These are phyloP conservation scores for Coturnix japonica DNA, from an alignment of 2,113 vertebrate species.

Conservation along the genomic window DNA sequence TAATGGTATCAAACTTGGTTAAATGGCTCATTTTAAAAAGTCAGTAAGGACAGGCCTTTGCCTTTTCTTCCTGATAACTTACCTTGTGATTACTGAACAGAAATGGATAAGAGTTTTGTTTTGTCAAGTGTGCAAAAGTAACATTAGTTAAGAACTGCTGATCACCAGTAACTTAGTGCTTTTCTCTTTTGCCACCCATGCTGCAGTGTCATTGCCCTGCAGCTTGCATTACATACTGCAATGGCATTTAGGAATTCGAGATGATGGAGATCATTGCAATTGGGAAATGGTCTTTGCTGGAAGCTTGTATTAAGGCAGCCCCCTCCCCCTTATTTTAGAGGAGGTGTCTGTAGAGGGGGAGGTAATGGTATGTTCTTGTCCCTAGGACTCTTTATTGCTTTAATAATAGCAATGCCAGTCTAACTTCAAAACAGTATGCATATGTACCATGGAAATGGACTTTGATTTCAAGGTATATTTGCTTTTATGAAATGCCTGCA, in stretches of 20 bases:
- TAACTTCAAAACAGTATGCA: not conserved
- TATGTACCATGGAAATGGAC: not conserved
- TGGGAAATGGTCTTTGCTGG: not conserved
- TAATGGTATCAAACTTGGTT: not conserved
- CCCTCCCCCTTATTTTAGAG: not conserved
- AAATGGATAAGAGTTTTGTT: not conserved
- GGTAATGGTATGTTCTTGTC: accelerated
- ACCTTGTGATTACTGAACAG: not conserved
- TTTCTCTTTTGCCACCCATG: not conserved
- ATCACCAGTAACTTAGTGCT: not conserved
- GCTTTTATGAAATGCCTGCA: not conserved
- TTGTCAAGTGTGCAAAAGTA: not conserved
- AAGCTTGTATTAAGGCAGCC: not conserved
- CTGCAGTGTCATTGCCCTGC: not conserved
- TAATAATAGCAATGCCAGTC: not conserved
- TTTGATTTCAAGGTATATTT: not conserved
- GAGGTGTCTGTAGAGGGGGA: not conserved
- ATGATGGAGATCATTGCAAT: not conserved
- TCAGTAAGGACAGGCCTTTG: not conserved
- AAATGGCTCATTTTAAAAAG: not conserved
- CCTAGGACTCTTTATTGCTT: not conserved
- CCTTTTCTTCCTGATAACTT: not conserved
- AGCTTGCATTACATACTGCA: not conserved
- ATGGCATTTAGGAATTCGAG: not conserved
- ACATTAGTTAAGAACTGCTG: not conserved